Evolutionary conservation across 2,113 vertebrate genomes (phyloP), one percentile per base, ranked within the genome.

Genomic region (Pelusios castaneus): DNA sequence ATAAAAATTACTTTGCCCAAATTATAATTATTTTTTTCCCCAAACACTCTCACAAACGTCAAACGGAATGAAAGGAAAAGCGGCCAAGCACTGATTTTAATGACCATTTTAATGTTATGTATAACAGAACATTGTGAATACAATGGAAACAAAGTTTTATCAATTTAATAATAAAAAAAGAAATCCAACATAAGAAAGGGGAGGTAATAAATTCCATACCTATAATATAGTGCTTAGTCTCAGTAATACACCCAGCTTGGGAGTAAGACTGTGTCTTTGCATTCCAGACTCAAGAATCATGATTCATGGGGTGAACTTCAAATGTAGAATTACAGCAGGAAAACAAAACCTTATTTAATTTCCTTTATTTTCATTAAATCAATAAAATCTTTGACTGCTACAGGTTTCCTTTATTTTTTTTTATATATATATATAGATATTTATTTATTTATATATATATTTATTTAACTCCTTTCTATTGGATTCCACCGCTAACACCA

Each of bases 41-140:
- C 97, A 97, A 98, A 98, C 85, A 96, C 96, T 97, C 94, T 98
- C 95, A 97, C 96, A 97, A 98, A 98, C 78, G 94, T 98, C 98
- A 98, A 97, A 98, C 86, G 96, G 96, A 98, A 98, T 97, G 97
- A 98, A 98, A 97, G 96, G 97, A 98, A 97, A 98, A 97, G 96
- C 97, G 95, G 95, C 96, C 97, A 97, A 97, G 98, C 96, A 95
- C 90, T 97, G 97, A 98, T 98, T 98, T 98, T 98, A 99, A 99
- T 99, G 98, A 99, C 98, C 98, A 97, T 98, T 99, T 99, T 99
- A 99, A 99, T 99, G 98, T 99, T 98, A 98, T 98, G 98, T 98
- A 99, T 98, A 98, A 99, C 98, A 98, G 98, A 99, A 99, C 98
- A 98, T 98, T 97, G 98, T 97, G 98, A 98, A 98, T 98, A 98